Conservation (phyloP, 2,113 vertebrate genomes). For the Peromyscus californicus region DNA sequence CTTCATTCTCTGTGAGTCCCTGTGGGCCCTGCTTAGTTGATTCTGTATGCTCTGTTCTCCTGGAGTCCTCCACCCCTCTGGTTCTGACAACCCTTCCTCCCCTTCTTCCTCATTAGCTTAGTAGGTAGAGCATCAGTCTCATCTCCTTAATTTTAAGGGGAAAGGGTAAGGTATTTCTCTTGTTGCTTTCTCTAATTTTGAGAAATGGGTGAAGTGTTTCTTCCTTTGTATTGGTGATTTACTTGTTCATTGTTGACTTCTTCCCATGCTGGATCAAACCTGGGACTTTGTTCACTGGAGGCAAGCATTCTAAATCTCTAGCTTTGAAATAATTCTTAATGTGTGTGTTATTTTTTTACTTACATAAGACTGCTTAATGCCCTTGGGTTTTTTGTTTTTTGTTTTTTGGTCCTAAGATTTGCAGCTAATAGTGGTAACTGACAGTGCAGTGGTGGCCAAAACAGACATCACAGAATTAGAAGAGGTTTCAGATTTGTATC, state of each 20-base stretch:
- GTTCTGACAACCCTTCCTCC: neutral
- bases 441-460: neutral
- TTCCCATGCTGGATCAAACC: neutral
- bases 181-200: neutral
- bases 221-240: neutral
- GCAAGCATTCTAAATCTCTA: neutral
- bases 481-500: neutral
- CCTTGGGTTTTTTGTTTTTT: neutral
- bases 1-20: neutral
- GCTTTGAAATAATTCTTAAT: neutral
- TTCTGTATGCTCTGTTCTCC: neutral
- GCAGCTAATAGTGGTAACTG: neutral
- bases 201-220: neutral
- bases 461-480: neutral
- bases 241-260: neutral
- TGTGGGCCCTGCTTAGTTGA: neutral
- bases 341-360: conserved; percentile 7
- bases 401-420: neutral
- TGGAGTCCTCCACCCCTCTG: neutral
- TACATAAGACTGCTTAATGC: neutral
- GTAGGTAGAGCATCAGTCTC: neutral
- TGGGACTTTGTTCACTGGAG: too few relatives aligned
- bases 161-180: neutral
- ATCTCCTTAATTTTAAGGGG: neutral
- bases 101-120: neutral